Conservation (phyloP, 2,888 invertebrate species). For the Alcis repandata region DNA sequence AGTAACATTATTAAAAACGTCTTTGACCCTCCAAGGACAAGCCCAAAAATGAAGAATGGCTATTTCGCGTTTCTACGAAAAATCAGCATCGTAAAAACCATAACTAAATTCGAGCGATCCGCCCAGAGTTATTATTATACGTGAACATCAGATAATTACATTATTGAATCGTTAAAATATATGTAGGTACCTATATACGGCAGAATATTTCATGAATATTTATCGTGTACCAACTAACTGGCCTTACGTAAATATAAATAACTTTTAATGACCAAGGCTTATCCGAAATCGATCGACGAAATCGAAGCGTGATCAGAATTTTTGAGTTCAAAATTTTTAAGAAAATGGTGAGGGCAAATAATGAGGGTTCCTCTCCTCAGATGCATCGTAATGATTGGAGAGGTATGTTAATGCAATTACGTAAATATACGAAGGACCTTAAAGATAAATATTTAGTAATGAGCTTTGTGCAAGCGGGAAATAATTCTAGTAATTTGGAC, state of each 20-base stretch:
- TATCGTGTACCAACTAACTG: conserved; percentile 62
- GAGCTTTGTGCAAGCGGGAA: conserved; percentile 9
- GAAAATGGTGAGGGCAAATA: conserved; percentile 54
- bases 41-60: conserved; percentile 56
- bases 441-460: conserved; percentile 28
- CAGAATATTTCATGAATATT: conserved; percentile 68
- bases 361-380: conserved; percentile 45
- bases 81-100: conserved; percentile 57
- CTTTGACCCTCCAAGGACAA: conserved; percentile 68
- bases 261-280: conserved; percentile 65
- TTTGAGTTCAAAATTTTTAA: conserved; percentile 55
- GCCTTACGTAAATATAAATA: conserved; percentile 78
- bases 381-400: conserved; percentile 40
- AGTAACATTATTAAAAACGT: conserved; percentile 45
- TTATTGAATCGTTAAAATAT: conserved; percentile 44
- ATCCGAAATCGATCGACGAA: conserved; percentile 70
- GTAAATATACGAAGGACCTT: conserved; percentile 31
- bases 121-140: conserved; percentile 43
- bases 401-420: conserved; percentile 41
- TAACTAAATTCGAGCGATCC: conserved; percentile 50
- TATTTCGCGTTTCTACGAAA: conserved; percentile 69
- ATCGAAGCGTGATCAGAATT: conserved; percentile 72
- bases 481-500: conserved; percentile 8
- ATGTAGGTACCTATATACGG: conserved; percentile 34
- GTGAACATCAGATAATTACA: conserved; percentile 48